These are phyloP conservation scores for Lophotriccus pileatus DNA, from an alignment of 2,797 vertebrate genomes.

Conservation along the genomic window DNA sequence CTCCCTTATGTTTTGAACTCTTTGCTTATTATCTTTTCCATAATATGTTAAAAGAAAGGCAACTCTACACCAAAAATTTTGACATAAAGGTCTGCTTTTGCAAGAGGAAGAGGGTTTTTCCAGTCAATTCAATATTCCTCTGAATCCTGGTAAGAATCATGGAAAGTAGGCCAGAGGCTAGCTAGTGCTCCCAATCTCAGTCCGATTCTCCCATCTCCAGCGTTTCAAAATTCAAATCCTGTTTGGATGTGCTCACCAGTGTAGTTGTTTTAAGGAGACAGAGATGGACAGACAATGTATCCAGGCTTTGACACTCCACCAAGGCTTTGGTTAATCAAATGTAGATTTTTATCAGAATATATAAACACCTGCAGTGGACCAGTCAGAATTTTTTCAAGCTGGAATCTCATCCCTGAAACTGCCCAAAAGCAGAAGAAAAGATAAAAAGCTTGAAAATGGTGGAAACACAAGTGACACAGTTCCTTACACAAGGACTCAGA, in stretches of 20 bases:
- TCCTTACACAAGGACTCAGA: background rate
- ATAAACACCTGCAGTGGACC: background rate
- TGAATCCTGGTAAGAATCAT: background rate
- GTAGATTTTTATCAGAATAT: background rate
- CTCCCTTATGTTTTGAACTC: background rate
- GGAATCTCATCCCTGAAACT: background rate
- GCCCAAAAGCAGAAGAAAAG: background rate
- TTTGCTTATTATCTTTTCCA: background rate
- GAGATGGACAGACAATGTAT: background rate
- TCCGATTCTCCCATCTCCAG: background rate
- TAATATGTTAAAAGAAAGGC: background rate
- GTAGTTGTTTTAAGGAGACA: background rate
- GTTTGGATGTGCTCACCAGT: background rate
- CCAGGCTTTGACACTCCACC: background rate
- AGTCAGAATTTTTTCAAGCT: background rate
- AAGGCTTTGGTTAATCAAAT: background rate
- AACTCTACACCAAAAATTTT: background rate
- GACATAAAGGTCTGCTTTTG: background rate
- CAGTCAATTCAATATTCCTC: background rate
- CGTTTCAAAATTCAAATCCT: background rate
- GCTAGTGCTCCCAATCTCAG: background rate
- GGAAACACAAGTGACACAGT: background rate
- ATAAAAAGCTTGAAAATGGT: background rate
- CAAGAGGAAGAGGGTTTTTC: background rate
- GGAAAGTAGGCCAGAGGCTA: background rate